Conservation (phyloP, 1,140 invertebrate genomes). For the Heliconius nattereri region DNA sequence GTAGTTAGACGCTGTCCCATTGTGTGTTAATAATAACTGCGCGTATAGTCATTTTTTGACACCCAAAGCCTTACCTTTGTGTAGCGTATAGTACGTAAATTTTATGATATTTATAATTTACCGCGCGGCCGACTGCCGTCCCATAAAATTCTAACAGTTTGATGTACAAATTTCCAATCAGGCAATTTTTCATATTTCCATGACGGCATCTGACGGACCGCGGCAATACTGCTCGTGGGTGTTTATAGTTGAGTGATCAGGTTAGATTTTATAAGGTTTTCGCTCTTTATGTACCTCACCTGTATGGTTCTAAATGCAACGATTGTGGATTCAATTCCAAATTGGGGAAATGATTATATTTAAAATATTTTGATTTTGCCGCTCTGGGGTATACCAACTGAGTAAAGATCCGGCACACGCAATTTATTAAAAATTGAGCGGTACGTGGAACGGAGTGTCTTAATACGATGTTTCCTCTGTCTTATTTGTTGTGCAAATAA, state of each 20-base stretch:
- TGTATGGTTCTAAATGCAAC: too few relatives aligned
- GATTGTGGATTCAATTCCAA: too few relatives aligned
- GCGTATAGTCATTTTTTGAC: background rate
- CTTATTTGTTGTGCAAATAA: too few relatives aligned
- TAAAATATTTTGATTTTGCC: too few relatives aligned
- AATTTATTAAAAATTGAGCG: too few relatives aligned
- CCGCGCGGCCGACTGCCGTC: background rate
- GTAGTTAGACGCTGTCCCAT: too few relatives aligned
- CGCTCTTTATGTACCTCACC: too few relatives aligned
- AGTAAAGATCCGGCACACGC: too few relatives aligned
- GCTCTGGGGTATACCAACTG: too few relatives aligned
- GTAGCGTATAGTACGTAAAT: background rate
- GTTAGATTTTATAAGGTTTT: background rate
- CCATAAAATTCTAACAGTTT: background rate
- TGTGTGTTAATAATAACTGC: background rate
- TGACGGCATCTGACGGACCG: background rate
- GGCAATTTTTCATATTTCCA: background rate
- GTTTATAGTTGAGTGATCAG: background rate
- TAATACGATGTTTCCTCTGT: too few relatives aligned
- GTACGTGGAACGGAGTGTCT: too few relatives aligned
- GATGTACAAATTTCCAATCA: constrained; percentile 6
- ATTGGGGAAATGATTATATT: too few relatives aligned
- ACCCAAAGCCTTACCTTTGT: background rate
- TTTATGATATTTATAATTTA: constrained; percentile 13
- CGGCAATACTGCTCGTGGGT: background rate